phyloP scores from a whole-genome alignment of 2,888 invertebrate species.

The Lathronympha strigana region DNA sequence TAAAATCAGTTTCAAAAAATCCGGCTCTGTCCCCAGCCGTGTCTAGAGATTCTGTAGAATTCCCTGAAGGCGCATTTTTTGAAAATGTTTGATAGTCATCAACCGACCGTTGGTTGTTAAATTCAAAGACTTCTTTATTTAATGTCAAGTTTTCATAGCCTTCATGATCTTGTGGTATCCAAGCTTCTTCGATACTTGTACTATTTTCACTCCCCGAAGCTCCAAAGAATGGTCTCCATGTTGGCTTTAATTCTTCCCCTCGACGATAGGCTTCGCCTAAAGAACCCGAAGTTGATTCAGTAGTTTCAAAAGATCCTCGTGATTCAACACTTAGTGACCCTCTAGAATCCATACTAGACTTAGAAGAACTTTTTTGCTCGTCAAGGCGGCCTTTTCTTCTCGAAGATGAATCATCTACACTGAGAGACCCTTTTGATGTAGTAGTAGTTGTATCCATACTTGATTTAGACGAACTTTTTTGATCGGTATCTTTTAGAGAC shows the following conservation, averaged over 20 bases:
- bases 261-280: constrained; percentile 88
- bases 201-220: constrained; percentile 91
- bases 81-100: constrained; percentile 81
- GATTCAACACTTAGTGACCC: constrained; percentile 88
- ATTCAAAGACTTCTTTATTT: constrained; percentile 78
- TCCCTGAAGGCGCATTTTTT: constrained; percentile 78
- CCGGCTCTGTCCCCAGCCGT: constrained; percentile 50
- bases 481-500: constrained; percentile 74
- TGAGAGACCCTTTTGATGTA: constrained; percentile 79
- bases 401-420: constrained; percentile 80
- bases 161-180: constrained; percentile 90
- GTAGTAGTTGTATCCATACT: constrained; percentile 83
- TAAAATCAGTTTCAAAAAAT: constrained; percentile 86
- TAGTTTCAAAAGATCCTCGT: constrained; percentile 88
- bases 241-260: constrained; percentile 89
- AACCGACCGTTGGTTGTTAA: constrained; percentile 72
- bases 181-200: constrained; percentile 93
- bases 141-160: constrained; percentile 83
- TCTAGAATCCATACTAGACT: constrained; percentile 86
- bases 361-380: constrained; percentile 84
- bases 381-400: constrained; percentile 73
- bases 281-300: constrained; percentile 90
- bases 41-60: constrained; percentile 68
- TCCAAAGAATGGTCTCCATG: constrained; percentile 92
- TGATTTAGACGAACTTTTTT: constrained; percentile 84